Conservation (phyloP, 53 echinoderm and acorn worm species). For the Henricia sp. region DNA sequence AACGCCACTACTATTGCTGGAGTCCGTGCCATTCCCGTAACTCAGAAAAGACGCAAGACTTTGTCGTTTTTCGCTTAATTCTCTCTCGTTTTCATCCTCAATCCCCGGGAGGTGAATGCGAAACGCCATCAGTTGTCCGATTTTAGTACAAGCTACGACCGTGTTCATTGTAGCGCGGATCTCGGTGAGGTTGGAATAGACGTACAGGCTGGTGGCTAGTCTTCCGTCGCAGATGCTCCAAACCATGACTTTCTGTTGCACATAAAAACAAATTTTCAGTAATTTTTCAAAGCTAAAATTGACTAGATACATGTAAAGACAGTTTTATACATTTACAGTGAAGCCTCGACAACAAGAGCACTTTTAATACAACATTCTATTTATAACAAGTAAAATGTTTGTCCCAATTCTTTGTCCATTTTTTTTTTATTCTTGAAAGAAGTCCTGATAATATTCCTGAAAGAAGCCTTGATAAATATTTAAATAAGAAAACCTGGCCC, state of each 20-base stretch:
- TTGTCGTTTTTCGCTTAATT: neutral
- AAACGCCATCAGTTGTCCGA: conserved; percentile 73
- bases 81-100: neutral
- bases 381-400: too few species aligned
- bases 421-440: too few species aligned
- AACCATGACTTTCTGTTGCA: conserved; percentile 48
- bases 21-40: neutral
- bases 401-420: too few species aligned
- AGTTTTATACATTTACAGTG: too few species aligned
- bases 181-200: conserved; percentile 72
- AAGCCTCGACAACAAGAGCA: too few species aligned
- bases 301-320: too few species aligned
- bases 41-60: neutral
- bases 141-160: conserved; percentile 71
- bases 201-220: conserved; percentile 61
- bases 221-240: conserved; percentile 62
- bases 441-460: too few species aligned
- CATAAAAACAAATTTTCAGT: too few species aligned
- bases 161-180: conserved; percentile 40
- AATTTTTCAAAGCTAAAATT: too few species aligned
- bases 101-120: conserved; percentile 48
- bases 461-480: too few species aligned
- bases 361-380: too few species aligned
- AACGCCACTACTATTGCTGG: neutral
- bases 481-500: too few species aligned